A percentile compares a stretch with the other conserved stretches of the same genome.
phyloP scores from a whole-genome alignment of 2,888 invertebrate genomes.

The Physocephala rufipes region DNA sequence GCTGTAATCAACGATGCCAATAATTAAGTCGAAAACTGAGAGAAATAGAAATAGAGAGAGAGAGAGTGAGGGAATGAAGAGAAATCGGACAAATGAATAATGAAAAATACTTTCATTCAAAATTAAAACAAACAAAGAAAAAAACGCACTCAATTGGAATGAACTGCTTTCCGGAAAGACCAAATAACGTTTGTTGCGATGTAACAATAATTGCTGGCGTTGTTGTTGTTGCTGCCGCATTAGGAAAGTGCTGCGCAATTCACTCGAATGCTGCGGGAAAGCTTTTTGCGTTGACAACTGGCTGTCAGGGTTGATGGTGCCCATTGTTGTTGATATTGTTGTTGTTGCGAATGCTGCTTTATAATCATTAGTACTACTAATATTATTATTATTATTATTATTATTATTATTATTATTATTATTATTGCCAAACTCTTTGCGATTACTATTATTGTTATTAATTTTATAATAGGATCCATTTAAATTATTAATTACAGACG shows the following conservation, averaged over 20 bases:
- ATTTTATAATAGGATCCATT: constrained; percentile 45
- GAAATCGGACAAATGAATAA: not conserved
- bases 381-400: too few relatives aligned
- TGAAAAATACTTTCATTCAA: not conserved
- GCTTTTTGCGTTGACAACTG: constrained; percentile 29
- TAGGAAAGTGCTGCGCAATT: too few relatives aligned
- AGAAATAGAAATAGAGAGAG: constrained; percentile 1
- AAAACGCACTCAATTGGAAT: constrained; percentile 61
- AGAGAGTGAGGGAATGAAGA: not conserved
- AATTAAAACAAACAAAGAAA: too few relatives aligned
- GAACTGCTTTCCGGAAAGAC: constrained; percentile 68
- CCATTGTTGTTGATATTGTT: constrained; percentile 25
- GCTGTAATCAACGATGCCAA: constrained; percentile 64
- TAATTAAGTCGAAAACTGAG: constrained; percentile 63
- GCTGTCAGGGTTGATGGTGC: not conserved
- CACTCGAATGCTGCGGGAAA: too few relatives aligned
- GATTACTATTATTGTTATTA: constrained; percentile 47
- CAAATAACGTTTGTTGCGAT: constrained; percentile 67
- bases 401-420: too few relatives aligned
- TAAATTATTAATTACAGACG: constrained; percentile 23
- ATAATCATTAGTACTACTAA: too few relatives aligned
- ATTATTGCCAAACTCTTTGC: constrained; percentile 40
- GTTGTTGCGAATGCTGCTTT: too few relatives aligned
- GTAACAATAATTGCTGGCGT: constrained; percentile 48
- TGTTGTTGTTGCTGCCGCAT: constrained; percentile 28